phyloP scores from a whole-genome alignment of 1,140 invertebrate species.

The roundworm (Caenorhabditis elegans) region DNA sequence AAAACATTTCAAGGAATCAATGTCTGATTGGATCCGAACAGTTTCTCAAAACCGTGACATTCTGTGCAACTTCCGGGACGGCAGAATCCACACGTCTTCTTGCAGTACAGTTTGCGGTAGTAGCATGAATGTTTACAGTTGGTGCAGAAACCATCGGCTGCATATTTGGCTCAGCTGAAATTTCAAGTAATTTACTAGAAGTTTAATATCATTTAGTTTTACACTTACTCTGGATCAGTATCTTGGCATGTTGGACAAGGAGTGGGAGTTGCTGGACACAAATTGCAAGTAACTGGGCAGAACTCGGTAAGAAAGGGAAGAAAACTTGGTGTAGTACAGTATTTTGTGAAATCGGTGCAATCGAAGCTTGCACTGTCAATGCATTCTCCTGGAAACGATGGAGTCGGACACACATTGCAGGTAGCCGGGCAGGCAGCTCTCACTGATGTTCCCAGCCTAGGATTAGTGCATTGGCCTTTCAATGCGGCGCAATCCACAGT shows the following conservation, averaged over 20 bases:
- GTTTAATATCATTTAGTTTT: too few species aligned
- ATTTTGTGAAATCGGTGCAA: too few species aligned
- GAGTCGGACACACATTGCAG: not conserved
- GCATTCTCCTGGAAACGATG: not conserved
- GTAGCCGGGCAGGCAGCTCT: not conserved
- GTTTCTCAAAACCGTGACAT: too few species aligned
- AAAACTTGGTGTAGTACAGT: too few species aligned
- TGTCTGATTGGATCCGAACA: too few species aligned
- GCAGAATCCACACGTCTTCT: conserved; percentile 7
- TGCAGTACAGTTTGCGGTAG: not conserved
- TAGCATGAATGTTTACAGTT: not conserved
- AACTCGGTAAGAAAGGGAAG: too few species aligned
- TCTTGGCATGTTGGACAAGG: too few species aligned
- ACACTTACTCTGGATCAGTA: not conserved
- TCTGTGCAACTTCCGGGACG: too few species aligned
- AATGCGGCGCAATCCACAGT: not conserved
- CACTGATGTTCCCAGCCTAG: not conserved
- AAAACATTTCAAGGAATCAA: too few species aligned
- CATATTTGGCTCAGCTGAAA: not conserved
- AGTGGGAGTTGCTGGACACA: too few species aligned
- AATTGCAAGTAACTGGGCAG: too few species aligned
- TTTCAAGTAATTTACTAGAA: too few species aligned
- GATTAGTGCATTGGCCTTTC: not conserved
- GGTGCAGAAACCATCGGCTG: not conserved
- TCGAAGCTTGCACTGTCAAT: not conserved